These are phyloP conservation scores for Sussaba pulchella DNA, from an alignment of 2,888 invertebrate genomes.

Conservation along the genomic window DNA sequence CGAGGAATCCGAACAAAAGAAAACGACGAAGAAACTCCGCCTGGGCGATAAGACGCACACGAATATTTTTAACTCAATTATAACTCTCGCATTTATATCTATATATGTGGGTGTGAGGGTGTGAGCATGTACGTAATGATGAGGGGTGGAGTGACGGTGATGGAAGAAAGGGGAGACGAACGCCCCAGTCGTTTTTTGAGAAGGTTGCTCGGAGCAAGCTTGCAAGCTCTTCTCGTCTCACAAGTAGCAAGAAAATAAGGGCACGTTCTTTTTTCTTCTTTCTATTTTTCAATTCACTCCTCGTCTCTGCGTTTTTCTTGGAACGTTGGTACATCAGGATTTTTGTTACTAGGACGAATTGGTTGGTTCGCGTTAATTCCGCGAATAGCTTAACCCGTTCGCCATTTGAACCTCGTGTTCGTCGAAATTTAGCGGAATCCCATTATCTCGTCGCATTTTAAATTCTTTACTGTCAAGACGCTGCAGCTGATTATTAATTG, in stretches of 20 bases:
- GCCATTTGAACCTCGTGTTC: no score
- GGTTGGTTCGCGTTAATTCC: conserved; percentile 58
- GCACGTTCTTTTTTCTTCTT: conserved; percentile 34
- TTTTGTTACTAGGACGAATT: conserved; percentile 58
- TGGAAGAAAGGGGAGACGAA: conserved; percentile 38
- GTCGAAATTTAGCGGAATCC: no score
- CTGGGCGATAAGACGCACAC: conserved; percentile 72
- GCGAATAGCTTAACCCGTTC: no score
- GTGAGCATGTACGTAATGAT: background rate
- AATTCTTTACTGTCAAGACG: no score
- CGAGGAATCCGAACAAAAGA: conserved; percentile 49
- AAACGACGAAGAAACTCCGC: conserved; percentile 57
- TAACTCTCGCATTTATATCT: conserved; percentile 50
- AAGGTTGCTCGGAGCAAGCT: conserved; percentile 43
- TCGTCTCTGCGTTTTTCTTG: conserved; percentile 30
- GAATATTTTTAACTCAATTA: conserved; percentile 82
- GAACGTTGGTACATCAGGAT: conserved; percentile 43
- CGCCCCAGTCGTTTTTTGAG: conserved; percentile 47
- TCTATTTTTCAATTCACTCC: conserved; percentile 1
- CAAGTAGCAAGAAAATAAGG: conserved; percentile 57
- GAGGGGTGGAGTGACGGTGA: background rate
- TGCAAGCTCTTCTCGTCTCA: conserved; percentile 47
- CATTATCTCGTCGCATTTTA: no score
- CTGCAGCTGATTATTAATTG: no score
- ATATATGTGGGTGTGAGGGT: background rate